A percentile compares a stretch with the other conserved stretches of the same genome.
These are phyloP conservation scores for human DNA, from an alignment of 2,113 vertebrate genomes.

Conservation along the genomic window GRCh38 chr21:14730001-14730500, in stretches of 20 bases:
- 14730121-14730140: not conserved
- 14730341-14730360: not conserved
- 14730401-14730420: not conserved
- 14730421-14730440: not conserved
- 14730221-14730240: not conserved
- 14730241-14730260: not conserved
- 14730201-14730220: not conserved
- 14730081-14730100: not conserved
- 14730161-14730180: not conserved
- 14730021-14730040: not conserved
- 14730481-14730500: slow-evolving; percentile 1
- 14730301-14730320: not conserved
- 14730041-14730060: not conserved
- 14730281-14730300: not conserved
- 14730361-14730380: not conserved
- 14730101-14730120: not conserved
- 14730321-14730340: not conserved
- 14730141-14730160: not conserved
- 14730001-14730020: not conserved
- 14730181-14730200: not conserved
- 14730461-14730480: not conserved
- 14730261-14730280: not conserved
- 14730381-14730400: not conserved
- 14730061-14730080: not conserved
- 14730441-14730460: not conserved